These are phyloP conservation scores for Pristionchus fissidentatus DNA, from an alignment of 2,888 invertebrate species.

Conservation along the genomic window DNA sequence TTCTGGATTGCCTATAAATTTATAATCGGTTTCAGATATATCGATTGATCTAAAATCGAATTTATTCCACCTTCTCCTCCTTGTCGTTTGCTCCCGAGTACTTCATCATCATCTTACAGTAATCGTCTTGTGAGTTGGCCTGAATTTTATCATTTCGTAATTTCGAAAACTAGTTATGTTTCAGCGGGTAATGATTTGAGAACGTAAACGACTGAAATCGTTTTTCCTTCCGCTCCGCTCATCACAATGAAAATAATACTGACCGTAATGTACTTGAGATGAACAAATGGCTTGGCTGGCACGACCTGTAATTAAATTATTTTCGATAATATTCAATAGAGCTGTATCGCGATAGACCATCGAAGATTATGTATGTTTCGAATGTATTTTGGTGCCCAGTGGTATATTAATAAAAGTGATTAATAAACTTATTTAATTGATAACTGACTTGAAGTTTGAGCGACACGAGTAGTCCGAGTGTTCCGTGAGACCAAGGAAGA, in stretches of 20 bases:
- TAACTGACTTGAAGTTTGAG: conserved; percentile 79
- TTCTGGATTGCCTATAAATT: neutral
- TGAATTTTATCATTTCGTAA: conserved; percentile 50
- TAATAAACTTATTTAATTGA: neutral
- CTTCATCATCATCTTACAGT: conserved; percentile 81
- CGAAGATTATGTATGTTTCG: neutral
- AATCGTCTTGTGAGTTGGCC: conserved; percentile 81
- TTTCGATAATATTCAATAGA: no score
- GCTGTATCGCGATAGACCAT: neutral
- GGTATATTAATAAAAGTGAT: neutral
- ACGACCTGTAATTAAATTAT: conserved; percentile 77
- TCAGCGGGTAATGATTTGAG: neutral
- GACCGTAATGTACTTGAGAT: conserved; percentile 81
- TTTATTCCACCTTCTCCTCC: conserved; percentile 52
- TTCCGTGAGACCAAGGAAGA: conserved; percentile 81
- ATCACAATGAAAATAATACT: conserved; percentile 18
- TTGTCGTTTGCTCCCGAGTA: conserved; percentile 80
- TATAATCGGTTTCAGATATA: neutral
- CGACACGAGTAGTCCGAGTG: conserved; percentile 82
- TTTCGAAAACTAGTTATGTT: neutral
- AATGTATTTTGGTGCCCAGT: neutral
- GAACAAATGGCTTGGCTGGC: conserved; percentile 82
- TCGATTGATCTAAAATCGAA: neutral
- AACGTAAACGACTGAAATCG: no score
- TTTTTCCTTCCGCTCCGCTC: no score